A percentile compares a stretch with the other conserved stretches of the same genome.
These are phyloP conservation scores for Lophura nycthemera DNA, from an alignment of 2,113 vertebrate species.

Conservation along the genomic window DNA sequence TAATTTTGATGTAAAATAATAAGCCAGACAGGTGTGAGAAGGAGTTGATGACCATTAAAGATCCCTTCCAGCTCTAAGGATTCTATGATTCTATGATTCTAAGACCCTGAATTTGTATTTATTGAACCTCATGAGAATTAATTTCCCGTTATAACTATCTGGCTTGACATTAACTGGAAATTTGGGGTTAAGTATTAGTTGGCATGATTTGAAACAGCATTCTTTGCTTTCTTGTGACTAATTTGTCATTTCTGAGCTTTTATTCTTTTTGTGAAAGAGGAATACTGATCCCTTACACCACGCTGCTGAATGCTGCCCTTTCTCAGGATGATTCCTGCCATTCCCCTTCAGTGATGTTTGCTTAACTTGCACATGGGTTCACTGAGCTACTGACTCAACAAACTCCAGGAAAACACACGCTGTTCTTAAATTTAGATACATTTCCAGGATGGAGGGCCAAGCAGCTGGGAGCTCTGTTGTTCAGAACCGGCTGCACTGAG, in stretches of 20 bases:
- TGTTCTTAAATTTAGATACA: fast-evolving
- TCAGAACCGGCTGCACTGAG: neutral
- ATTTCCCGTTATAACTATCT: neutral
- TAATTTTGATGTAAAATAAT: neutral
- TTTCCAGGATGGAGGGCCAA: neutral
- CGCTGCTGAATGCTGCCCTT: neutral
- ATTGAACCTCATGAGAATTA: too few species aligned
- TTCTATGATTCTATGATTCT: too few species aligned
- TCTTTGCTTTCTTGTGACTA: neutral
- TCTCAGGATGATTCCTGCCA: neutral
- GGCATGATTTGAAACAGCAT: neutral
- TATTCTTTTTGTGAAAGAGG: neutral
- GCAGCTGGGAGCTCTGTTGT: neutral
- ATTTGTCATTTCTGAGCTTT: neutral
- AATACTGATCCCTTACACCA: neutral
- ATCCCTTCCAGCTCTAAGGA: too few species aligned
- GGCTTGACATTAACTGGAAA: neutral
- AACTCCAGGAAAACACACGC: neutral
- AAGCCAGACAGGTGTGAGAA: neutral
- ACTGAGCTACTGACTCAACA: neutral
- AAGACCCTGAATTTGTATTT: too few species aligned
- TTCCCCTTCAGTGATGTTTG: fast-evolving
- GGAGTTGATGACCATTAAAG: too few species aligned
- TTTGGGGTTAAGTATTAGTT: neutral
- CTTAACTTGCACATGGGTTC: neutral